Evolutionary conservation across 2,113 vertebrate species (phyloP).

Genomic region (Anseranas semipalmata): DNA sequence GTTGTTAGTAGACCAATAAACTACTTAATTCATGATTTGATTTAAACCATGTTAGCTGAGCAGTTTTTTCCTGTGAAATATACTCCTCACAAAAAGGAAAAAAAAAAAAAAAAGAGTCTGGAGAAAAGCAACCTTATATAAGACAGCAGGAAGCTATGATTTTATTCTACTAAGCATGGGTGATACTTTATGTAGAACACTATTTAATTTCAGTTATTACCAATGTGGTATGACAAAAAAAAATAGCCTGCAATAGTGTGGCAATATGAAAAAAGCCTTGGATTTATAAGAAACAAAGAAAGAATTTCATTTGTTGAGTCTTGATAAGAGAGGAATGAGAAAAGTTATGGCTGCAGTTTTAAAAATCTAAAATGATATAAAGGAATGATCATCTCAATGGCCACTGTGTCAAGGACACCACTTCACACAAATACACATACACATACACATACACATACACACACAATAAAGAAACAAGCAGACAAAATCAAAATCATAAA

Average conservation of each 20-base stretch:
- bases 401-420: background rate
- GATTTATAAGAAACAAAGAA: background rate
- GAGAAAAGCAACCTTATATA: background rate
- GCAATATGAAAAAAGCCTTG: background rate
- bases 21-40: background rate
- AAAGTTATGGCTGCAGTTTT: background rate
- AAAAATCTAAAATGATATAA: background rate
- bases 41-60: background rate
- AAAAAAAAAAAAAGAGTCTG: background rate
- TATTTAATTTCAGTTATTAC: background rate
- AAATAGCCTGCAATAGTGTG: background rate
- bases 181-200: background rate
- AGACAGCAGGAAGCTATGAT: background rate
- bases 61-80: background rate
- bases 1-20: background rate
- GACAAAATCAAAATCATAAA: background rate
- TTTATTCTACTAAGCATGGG: background rate
- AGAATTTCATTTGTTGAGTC: background rate
- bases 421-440: background rate
- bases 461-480: background rate
- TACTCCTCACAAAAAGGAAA: background rate
- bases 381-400: background rate
- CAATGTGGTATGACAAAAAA: background rate
- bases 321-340: background rate
- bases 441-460: too few species aligned